phyloP scores from a whole-genome alignment of 2,797 vertebrate species.

The Phyllotis vaccarum region DNA sequence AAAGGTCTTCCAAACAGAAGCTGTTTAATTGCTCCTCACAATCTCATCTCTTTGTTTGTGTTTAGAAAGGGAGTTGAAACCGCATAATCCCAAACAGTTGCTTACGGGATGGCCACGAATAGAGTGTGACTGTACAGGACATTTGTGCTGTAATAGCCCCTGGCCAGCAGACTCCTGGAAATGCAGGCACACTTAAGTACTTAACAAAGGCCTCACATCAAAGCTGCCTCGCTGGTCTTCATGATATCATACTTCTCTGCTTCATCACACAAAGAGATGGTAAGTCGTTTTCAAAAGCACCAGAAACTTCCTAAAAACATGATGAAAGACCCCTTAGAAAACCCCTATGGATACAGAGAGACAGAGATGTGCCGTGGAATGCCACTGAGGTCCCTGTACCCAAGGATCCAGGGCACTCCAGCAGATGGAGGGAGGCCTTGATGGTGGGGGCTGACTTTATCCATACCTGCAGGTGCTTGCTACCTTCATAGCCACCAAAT shows the following conservation, averaged over 20 bases:
- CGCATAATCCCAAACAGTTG: rapidly evolving
- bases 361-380: rapidly evolving
- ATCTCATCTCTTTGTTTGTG: neutral
- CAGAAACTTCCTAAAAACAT: rapidly evolving
- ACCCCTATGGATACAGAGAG: no score
- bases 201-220: rapidly evolving
- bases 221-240: neutral
- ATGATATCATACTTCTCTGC: rapidly evolving
- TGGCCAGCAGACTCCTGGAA: no score
- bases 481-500: slow-evolving; percentile 69
- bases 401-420: neutral
- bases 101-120: neutral
- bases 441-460: neutral
- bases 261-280: neutral
- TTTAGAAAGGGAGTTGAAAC: neutral
- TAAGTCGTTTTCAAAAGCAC: neutral
- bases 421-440: neutral
- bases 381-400: rapidly evolving
- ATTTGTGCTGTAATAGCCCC: rapidly evolving
- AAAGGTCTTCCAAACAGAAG: neutral
- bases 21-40: neutral
- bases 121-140: neutral
- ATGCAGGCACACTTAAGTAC: rapidly evolving
- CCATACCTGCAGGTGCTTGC: neutral
- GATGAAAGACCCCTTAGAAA: neutral